These are phyloP conservation scores for Channallabes apus DNA, from an alignment of 2,797 vertebrate species.

Conservation along the genomic window DNA sequence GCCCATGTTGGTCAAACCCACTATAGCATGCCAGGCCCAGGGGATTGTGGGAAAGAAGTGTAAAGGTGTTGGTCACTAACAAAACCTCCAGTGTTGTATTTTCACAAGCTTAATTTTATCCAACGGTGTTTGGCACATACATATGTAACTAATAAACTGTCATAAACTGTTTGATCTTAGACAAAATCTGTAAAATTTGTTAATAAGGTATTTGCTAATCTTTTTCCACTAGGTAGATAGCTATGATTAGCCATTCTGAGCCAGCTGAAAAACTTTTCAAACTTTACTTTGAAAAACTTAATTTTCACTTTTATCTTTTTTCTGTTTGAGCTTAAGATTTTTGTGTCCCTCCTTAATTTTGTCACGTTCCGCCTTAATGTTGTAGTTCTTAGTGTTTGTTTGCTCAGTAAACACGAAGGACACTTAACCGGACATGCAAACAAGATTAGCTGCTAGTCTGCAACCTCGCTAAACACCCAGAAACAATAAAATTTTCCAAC, in stretches of 20 bases:
- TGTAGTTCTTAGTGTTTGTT: background rate
- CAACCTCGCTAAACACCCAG: background rate
- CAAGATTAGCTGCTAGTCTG: slow-evolving; percentile 12
- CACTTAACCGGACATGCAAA: background rate
- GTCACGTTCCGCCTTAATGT: background rate
- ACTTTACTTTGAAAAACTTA: background rate
- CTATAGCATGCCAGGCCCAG: slow-evolving; percentile 41
- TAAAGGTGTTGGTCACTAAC: slow-evolving; percentile 32
- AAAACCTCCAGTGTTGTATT: slow-evolving; percentile 47
- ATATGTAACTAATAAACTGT: too few relatives aligned
- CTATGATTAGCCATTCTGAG: too few relatives aligned
- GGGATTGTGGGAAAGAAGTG: background rate
- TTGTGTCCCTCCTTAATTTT: background rate
- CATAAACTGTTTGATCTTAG: too few relatives aligned
- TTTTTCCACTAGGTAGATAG: too few relatives aligned
- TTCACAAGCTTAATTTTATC: slow-evolving; percentile 17
- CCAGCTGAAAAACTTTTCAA: too few relatives aligned
- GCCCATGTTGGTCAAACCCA: slow-evolving; percentile 44
- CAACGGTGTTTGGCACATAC: too few relatives aligned
- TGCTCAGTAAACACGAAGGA: background rate
- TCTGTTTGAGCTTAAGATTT: background rate
- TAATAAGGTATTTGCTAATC: too few relatives aligned
- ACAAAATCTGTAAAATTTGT: too few relatives aligned
- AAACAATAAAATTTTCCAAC: background rate
- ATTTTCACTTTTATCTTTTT: background rate